Conservation (phyloP, 2,888 invertebrate genomes). For the Adelphocoris suturalis region DNA sequence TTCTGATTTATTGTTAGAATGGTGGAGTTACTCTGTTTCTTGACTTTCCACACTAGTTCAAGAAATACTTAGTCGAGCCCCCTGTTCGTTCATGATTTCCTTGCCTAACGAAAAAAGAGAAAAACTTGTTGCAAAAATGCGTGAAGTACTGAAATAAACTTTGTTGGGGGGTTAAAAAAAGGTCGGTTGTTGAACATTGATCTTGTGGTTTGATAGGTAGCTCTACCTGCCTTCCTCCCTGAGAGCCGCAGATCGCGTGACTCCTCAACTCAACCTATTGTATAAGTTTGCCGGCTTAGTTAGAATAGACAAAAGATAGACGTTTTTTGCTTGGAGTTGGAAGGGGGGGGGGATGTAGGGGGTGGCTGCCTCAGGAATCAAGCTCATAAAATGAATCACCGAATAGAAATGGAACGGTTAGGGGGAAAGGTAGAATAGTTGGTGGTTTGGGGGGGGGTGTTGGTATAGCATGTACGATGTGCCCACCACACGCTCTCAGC, state of each 20-base stretch:
- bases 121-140: slow-evolving; percentile 20
- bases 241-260: neutral
- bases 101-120: neutral
- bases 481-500: neutral
- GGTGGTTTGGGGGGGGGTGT: no score
- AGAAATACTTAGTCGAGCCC: no score
- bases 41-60: no score
- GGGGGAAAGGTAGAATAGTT: neutral
- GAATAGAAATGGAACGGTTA: slow-evolving; percentile 26
- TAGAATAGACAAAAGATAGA: slow-evolving; percentile 35
- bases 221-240: neutral
- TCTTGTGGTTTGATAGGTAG: neutral
- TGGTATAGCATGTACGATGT: slow-evolving; percentile 8
- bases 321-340: neutral
- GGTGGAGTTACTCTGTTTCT: no score
- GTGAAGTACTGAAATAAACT: slow-evolving; percentile 6
- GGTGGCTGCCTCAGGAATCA: no score
- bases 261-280: neutral
- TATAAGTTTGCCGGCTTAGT: slow-evolving; percentile 10
- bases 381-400: slow-evolving; percentile 35
- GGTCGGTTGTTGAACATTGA: slow-evolving; percentile 26
- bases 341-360: neutral
- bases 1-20: no score
- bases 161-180: neutral
- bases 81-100: no score